Evolutionary conservation across 2,797 vertebrate genomes (phyloP).

Genomic region (Monodelphis domestica): DNA sequence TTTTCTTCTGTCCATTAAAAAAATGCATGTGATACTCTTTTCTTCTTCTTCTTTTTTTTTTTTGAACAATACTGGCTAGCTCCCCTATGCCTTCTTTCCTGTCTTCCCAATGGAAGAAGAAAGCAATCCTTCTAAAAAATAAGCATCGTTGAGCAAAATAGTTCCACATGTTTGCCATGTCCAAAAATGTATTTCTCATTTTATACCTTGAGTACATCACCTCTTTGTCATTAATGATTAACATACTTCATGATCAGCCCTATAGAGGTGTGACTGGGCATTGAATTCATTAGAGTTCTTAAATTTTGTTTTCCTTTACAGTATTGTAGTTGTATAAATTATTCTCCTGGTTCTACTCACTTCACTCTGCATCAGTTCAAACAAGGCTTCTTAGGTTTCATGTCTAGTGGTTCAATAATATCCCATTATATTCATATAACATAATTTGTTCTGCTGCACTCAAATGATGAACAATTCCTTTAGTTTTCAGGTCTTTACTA

Average conservation of each 20-base stretch:
- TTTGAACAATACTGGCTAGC: not conserved
- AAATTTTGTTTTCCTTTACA: not conserved
- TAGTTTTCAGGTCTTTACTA: not conserved
- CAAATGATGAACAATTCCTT: not conserved
- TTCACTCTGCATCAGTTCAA: not conserved
- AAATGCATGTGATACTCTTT: not conserved
- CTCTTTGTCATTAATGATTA: not conserved
- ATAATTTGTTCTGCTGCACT: not conserved
- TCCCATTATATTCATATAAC: not conserved
- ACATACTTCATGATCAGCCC: not conserved
- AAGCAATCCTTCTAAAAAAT: not conserved
- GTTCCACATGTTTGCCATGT: not conserved
- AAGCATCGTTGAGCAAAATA: not conserved
- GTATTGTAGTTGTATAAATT: not conserved
- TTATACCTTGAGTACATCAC: not conserved
- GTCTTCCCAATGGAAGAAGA: not conserved
- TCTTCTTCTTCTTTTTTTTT: not conserved
- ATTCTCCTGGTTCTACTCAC: not conserved
- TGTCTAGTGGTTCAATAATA: not conserved
- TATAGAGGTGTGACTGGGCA: not conserved
- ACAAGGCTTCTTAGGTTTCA: not conserved
- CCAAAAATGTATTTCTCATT: not conserved
- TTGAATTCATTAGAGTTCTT: not conserved
- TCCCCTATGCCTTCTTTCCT: not conserved
- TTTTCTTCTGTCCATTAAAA: not conserved